Evolutionary conservation across 1,140 invertebrate genomes (phyloP), one percentile per base, ranked within the genome.

Genomic region (Megathymus violae): DNA sequence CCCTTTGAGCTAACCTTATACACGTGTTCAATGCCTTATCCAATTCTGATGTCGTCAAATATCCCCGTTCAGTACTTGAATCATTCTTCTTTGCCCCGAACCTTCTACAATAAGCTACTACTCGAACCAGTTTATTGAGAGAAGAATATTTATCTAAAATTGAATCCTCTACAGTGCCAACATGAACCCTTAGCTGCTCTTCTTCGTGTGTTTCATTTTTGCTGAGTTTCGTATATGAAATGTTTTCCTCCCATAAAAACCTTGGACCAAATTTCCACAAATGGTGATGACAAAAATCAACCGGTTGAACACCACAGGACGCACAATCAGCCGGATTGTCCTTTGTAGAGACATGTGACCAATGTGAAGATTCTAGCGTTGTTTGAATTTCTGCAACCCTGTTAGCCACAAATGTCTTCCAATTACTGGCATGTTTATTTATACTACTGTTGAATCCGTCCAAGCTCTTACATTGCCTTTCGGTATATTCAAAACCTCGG

Each of bases 321-420:
- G 78, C 50, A 2, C 70, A 51, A 74, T 93, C 91, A 1, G 88
- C 88, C 14, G 89, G 86, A 69, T 93, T 92, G 0, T 84, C 43
- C 13, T 58, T 27, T 0, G 82, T 31, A 3, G 27, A 31, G 27
- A 31, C 61, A 25, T 64, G 56, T n/a, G 61, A 48, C 64, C 64
- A 71, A 4, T 71, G 43, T 16, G 54, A 6, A 13, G 31, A 31
- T 11, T 62, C 64, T 13, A 67, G 34, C 1, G 17, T 16, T 4
- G 9, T 52, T 25, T 60, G 10, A 16, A 63, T 71, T 25, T 71
- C 62, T 9, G 59, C 46, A n/a, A 58, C 46, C 3, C 69, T 25
- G 48, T 71, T 71, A 4, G 27, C 62, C 5, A 71, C 52, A 17
- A 71, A 64, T 0, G 47, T 47, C 9, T 64, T 66, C 63, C 68